These are phyloP conservation scores for Leptonema lineaticorne DNA, from an alignment of 1,140 invertebrate genomes.

Conservation along the genomic window DNA sequence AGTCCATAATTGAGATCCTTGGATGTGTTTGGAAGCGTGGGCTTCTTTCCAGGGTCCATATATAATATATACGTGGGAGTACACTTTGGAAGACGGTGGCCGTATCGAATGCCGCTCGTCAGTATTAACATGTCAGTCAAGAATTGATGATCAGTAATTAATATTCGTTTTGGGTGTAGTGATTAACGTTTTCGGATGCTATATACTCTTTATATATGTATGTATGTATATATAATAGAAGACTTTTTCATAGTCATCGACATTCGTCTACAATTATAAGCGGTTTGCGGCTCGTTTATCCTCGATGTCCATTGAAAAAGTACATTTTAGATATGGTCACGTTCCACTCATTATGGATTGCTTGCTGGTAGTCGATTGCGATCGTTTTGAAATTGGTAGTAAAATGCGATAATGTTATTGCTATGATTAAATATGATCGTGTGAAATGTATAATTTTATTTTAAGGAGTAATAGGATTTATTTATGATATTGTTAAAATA, in stretches of 20 bases:
- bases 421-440: too few relatives aligned
- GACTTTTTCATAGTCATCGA: not conserved
- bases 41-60: too few relatives aligned
- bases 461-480: too few relatives aligned
- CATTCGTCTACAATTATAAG: not conserved
- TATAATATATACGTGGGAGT: too few relatives aligned
- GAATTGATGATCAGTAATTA: slow-evolving; percentile 24
- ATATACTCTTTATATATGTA: not conserved
- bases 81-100: not conserved
- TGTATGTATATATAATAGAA: too few relatives aligned
- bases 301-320: too few relatives aligned
- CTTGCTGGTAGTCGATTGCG: not conserved
- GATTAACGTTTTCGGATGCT: slow-evolving; percentile 24
- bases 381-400: not conserved
- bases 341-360: not conserved
- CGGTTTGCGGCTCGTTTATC: too few relatives aligned
- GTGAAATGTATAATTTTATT: too few relatives aligned
- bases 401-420: not conserved
- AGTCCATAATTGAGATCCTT: too few relatives aligned
- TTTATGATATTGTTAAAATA: too few relatives aligned
- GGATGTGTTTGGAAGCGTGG: too few relatives aligned
- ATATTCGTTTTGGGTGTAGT: slow-evolving; percentile 31
- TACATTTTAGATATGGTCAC: not conserved
- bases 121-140: slow-evolving; percentile 30
- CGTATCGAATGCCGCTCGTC: slow-evolving; percentile 9